Conservation (phyloP, 2,888 invertebrate genomes). For the Cybosia mesomella region DNA sequence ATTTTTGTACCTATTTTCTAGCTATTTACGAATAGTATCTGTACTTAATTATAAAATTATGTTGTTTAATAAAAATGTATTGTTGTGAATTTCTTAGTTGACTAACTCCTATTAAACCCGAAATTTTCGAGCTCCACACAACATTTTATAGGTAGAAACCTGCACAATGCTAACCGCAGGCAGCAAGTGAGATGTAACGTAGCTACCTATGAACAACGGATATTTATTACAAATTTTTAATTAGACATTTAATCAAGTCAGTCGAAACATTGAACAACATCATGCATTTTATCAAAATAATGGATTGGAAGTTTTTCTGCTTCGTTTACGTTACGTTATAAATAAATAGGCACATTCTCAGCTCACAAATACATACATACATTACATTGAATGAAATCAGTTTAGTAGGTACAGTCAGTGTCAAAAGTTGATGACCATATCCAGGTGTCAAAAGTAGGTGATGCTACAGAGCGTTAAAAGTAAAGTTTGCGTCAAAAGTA, state of each 20-base stretch:
- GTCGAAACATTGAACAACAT: slow-evolving; percentile 10
- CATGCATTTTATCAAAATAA: slow-evolving; percentile 11
- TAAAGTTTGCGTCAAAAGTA: no score
- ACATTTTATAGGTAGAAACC: no score
- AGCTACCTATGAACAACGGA: no score
- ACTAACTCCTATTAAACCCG: no score
- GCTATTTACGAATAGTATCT: no score
- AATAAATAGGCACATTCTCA: not conserved
- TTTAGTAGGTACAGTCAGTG: no score
- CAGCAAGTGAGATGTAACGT: no score
- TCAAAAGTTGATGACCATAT: no score
- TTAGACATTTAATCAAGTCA: not conserved
- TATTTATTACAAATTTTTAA: not conserved
- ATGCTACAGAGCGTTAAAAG: no score
- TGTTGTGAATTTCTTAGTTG: not conserved
- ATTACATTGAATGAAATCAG: not conserved
- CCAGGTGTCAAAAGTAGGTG: no score
- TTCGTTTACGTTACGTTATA: not conserved
- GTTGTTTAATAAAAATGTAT: not conserved
- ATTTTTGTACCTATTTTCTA: not conserved
- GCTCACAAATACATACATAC: not conserved
- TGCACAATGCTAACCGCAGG: not conserved
- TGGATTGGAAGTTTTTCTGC: not conserved
- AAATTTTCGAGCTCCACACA: no score
- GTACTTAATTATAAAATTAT: not conserved